Evolutionary conservation across 2,888 invertebrate genomes (phyloP).

Genomic region (Parthenolecanium corni): DNA sequence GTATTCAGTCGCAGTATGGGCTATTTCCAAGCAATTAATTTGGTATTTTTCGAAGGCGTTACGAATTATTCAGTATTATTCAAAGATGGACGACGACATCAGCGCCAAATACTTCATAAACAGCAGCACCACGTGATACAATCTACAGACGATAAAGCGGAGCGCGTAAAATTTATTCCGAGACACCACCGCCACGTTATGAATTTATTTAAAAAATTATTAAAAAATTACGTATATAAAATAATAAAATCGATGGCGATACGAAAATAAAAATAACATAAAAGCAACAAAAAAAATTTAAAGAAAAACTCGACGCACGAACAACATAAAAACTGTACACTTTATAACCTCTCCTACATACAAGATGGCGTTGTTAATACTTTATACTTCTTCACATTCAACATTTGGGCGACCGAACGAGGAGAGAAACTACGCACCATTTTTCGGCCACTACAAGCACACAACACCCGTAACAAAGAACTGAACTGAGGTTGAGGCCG

Average conservation of each 20-base stretch:
- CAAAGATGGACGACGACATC: constrained; percentile 1
- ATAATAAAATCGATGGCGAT: not conserved
- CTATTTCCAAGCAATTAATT: not conserved
- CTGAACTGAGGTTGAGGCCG: not conserved
- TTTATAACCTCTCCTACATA: constrained; percentile 10
- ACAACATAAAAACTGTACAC: constrained; percentile 11
- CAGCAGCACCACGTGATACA: constrained; percentile 26
- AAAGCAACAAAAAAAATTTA: not conserved
- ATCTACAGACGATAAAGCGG: not conserved
- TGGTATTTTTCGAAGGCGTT: constrained; percentile 1
- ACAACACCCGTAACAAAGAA: not conserved
- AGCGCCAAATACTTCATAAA: not conserved
- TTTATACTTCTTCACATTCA: no score
- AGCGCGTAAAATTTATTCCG: constrained; percentile 14
- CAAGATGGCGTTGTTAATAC: constrained; percentile 17
- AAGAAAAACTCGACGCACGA: no score
- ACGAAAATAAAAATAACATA: not conserved
- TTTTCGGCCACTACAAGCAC: not conserved
- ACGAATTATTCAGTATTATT: not conserved
- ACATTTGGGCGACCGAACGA: not conserved
- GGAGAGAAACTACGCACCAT: not conserved
- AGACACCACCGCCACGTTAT: constrained; percentile 16
- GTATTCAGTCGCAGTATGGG: not conserved
- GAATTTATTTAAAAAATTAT: constrained; percentile 4
- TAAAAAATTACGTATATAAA: not conserved